Base-by-base conservation (phyloP, 2,888 invertebrate genomes). In the Gisinianus flammeolus region DNA sequence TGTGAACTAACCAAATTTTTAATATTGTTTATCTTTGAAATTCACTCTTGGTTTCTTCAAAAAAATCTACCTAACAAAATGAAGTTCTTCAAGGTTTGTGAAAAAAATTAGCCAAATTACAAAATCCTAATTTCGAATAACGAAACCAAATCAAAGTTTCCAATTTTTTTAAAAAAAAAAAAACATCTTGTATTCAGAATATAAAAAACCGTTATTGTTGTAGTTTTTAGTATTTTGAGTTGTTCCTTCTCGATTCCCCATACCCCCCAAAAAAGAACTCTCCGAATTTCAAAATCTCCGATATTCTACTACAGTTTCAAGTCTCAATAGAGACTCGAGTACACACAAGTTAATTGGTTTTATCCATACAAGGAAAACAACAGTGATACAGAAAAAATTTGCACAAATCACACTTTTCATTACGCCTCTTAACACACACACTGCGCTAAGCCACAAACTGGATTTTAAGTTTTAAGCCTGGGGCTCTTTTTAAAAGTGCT, bases 1-100 rank as follows among this genome's bases (percentile, higher is more conserved):
- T 52, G 62, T 62, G 62, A 62, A 22, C 1, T 3, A n/a, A 16
- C 54, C 54, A 54, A 5, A 54, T 5, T 54, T 19, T 19, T 54
- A 16, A 54, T n/a, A 4, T 54, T 19, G 4, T 5, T 54, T 54
- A 12, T 26, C 6, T 62, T 3, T 26, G 8, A 26, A 26, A 12
- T 62, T 62, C 6, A 26, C 2, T 62, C 26, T 26, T 26, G 4
- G 19, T 3, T n/a, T 54, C 54, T 16, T 16, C 3, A 12, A 0
- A 26, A 62, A 24, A 24, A 62, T 26, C 24, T 22, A 5, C 2
- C 28, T 8, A 62, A 26, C 22, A 28, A 22, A 62, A 62, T 62
- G 62, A 62, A 62, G 28, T 62, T 62, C 62, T 62, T 62, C 26
- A 62, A 62, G 62, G 62, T 62, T 62, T 62, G 62, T 62, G 62